Base-by-base conservation (phyloP, 2,797 vertebrate genomes). In the Anabacerthia variegaticeps region DNA sequence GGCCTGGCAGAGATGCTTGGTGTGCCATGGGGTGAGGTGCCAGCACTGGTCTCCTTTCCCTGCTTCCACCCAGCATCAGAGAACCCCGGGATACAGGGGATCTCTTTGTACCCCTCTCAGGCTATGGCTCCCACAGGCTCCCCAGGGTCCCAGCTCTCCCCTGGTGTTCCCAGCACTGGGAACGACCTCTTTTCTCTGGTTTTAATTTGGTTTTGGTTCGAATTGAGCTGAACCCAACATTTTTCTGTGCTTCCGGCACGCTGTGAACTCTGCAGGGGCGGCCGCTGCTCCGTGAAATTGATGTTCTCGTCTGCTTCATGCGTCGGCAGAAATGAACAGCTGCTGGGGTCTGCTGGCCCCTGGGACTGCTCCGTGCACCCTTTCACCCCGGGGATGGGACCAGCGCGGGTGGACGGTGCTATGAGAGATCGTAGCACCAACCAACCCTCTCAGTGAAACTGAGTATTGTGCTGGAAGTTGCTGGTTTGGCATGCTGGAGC, bases 261-360 rank as follows among this genome's bases (percentile, higher is more conserved):
- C 90, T 85, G 90, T 46, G 10, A 88, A 74, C 48, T 49, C 90
- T 76, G 88, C 71, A 89, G 91, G 63, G 85, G 92, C 65, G 58
- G 88, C 93, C 9, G 51, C 94, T 86, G 94, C 95, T 88, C 94
- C 94, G 58, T 97, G 96, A 97, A 97, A 97, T 97, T 89, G 94
- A 96, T 97, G 96, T 97, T 95, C 95, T 83, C 9, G 2, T 88
- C 74, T 21, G 18, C 89, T 95, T 95, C 93, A 93, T 10, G 69
- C 82, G 3, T 82, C 8, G 2, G 89, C 94, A 95, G 89, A 89
- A 94, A 93, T 93, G 91, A 93, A 92, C 95, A 97, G 95, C 96
- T 97, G 95, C 88, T 2, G 41, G 61, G 91, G 58, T 66, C 91
- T 91, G 91, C 78, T 1, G 13, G 78, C 75, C 77, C 77, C 28